Evolutionary conservation across 2,888 invertebrate genomes (phyloP), one percentile per base, ranked within the genome.

Genomic region (Drosophila trichaetosa): DNA sequence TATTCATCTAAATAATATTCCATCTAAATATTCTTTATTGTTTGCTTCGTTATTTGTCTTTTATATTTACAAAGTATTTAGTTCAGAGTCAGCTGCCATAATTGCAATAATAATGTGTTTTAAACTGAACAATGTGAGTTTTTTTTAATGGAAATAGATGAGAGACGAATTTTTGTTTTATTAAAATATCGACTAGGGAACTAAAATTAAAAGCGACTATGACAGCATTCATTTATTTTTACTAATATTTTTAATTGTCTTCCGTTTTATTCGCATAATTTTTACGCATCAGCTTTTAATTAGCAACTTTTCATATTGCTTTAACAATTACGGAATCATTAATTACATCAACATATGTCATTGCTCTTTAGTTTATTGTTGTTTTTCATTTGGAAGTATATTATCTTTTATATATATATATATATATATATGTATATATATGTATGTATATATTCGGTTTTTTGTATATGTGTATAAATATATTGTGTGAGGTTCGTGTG

Each of bases 401-500:
- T 51, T 67, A 51, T 75, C 29, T 68, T 60, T 69, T 42, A 27
- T 63, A 49, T 57, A 64, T 58, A 67, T 71, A 69, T 34, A 13
- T 13, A 13, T 34, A 64, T 58, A 67, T 56, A 38, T 34, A 13
- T 34, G 59, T 58, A 65, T 56, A 38, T n/a, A n/a, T 24, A 29
- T n/a, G 8, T 24, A 27, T 51, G n/a, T 38, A 27, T 27, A 38
- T 56, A 56, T 27, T 56, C 27, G 56, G n/a, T 62, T 42, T 60
- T 36, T 68, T 61, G 65, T 67, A 83, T 72, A 80, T 74, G 63
- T 75, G 66, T 76, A 62, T 66, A 57, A 64, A 63, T 67, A 48
- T 61, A 74, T 62, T 31, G 87, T 87, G 89, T 89, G 89, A 85
- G 89, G 89, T 88, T 87, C 69, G 77, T 83, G 75, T 89, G 83